Conservation (phyloP, 2,113 vertebrate species). For the Rhinoptilus africanus region DNA sequence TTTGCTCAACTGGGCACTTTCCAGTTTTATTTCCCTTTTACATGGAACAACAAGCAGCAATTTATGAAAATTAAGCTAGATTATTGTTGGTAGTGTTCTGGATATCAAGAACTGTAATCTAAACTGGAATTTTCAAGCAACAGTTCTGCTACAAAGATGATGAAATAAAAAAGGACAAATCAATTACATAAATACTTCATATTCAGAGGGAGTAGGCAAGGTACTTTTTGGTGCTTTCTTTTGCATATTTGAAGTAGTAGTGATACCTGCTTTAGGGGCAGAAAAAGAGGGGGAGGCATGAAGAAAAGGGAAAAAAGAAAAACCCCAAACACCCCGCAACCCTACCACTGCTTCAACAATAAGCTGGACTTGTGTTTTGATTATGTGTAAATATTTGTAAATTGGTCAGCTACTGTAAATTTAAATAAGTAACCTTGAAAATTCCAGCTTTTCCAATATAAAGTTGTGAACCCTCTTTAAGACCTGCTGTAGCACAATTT, state of each 20-base stretch:
- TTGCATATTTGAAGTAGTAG: neutral
- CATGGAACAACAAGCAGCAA: neutral
- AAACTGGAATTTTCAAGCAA: slow-evolving; percentile 61
- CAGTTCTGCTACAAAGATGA: slow-evolving; percentile 21
- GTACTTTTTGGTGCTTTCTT: slow-evolving; percentile 20
- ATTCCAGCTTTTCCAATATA: slow-evolving; percentile 33
- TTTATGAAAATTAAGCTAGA: slow-evolving; percentile 9
- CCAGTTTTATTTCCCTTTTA: slow-evolving; percentile 8
- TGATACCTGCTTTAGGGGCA: neutral
- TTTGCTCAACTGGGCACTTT: slow-evolving; percentile 38
- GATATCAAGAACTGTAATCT: slow-evolving; percentile 18
- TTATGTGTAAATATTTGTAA: slow-evolving; percentile 69
- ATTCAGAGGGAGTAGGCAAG: neutral
- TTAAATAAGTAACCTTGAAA: slow-evolving; percentile 44
- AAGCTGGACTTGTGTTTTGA: neutral
- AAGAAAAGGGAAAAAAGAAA: neutral
- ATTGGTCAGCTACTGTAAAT: slow-evolving; percentile 46
- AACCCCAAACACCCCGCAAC: neutral
- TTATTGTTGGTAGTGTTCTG: slow-evolving; percentile 14
- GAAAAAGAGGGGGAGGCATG: neutral
- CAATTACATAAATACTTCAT: slow-evolving; percentile 15
- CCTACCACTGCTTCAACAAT: neutral
- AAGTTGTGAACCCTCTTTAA: slow-evolving; percentile 22
- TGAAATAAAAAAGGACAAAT: neutral
- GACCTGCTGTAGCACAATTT: slow-evolving; percentile 65